A percentile compares a stretch with the other conserved stretches of the same genome.
These are phyloP conservation scores for Pseudois nayaur DNA, from an alignment of 2,113 vertebrate genomes.

Conservation along the genomic window DNA sequence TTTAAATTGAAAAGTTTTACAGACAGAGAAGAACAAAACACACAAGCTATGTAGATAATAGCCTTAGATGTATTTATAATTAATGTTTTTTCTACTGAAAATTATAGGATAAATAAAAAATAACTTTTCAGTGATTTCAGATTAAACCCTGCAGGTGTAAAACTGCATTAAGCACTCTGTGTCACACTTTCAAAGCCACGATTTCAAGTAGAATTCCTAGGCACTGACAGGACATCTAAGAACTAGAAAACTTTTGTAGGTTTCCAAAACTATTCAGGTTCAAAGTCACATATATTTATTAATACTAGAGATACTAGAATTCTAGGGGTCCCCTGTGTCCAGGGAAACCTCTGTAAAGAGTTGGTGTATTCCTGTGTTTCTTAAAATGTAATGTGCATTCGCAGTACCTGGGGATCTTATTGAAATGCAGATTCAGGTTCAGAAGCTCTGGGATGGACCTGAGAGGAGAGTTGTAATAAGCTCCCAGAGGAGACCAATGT, in stretches of 20 bases:
- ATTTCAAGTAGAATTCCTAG: background rate
- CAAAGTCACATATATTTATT: background rate
- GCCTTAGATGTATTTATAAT: background rate
- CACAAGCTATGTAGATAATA: conserved; percentile 14
- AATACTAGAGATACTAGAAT: background rate
- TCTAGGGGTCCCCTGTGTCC: background rate
- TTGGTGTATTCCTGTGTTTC: background rate
- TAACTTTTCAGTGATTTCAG: background rate
- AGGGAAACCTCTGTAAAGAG: conserved; percentile 7
- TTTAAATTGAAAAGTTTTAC: background rate
- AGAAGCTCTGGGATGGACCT: background rate
- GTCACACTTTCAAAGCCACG: background rate
- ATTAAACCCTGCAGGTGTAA: background rate
- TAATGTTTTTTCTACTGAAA: background rate
- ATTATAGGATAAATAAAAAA: background rate
- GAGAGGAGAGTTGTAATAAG: background rate
- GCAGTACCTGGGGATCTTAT: background rate
- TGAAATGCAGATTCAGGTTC: conserved; percentile 30
- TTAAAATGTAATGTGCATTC: background rate
- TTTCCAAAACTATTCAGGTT: background rate
- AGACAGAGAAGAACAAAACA: conserved; percentile 24
- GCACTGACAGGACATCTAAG: background rate
- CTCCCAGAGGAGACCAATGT: background rate
- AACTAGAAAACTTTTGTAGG: background rate
- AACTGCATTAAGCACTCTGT: background rate